Evolutionary conservation across 2,113 vertebrate genomes (phyloP).

Genomic region (Nanger granti): DNA sequence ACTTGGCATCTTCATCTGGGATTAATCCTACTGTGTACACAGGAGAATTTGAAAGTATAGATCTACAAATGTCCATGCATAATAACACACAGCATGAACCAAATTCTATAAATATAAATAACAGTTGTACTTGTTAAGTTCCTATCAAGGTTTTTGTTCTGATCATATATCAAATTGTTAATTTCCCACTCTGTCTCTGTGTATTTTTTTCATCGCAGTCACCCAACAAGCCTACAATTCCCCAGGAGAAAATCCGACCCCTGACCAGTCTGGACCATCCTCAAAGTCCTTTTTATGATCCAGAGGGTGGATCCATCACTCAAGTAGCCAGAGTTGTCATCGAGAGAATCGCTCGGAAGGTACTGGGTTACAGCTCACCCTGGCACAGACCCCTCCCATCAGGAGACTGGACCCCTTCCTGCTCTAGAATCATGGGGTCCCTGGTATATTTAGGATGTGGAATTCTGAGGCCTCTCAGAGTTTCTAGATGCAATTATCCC

Average conservation of each 20-base stretch:
- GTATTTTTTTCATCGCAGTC: slow-evolving; percentile 79
- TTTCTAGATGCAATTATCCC: neutral
- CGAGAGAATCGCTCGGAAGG: slow-evolving; percentile 98
- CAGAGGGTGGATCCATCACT: slow-evolving; percentile 95
- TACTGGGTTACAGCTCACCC: slow-evolving; percentile 57
- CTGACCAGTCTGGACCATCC: slow-evolving; percentile 97
- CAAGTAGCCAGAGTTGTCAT: slow-evolving; percentile 93
- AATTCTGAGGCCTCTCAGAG: neutral
- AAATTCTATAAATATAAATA: neutral
- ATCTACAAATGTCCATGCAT: neutral
- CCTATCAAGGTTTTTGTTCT: neutral
- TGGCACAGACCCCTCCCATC: neutral
- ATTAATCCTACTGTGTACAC: neutral
- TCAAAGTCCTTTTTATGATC: slow-evolving; percentile 98
- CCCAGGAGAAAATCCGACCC: slow-evolving; percentile 96
- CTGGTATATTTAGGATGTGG: neutral
- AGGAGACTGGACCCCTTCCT: neutral
- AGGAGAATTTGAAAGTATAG: neutral
- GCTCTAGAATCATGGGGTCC: neutral
- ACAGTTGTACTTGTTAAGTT: neutral
- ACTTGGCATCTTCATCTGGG: neutral
- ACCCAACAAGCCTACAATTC: slow-evolving; percentile 89
- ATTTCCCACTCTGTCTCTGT: neutral
- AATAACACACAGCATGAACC: neutral
- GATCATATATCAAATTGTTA: neutral